phyloP scores from a whole-genome alignment of 2,113 vertebrate genomes.

The Sapajus apella region DNA sequence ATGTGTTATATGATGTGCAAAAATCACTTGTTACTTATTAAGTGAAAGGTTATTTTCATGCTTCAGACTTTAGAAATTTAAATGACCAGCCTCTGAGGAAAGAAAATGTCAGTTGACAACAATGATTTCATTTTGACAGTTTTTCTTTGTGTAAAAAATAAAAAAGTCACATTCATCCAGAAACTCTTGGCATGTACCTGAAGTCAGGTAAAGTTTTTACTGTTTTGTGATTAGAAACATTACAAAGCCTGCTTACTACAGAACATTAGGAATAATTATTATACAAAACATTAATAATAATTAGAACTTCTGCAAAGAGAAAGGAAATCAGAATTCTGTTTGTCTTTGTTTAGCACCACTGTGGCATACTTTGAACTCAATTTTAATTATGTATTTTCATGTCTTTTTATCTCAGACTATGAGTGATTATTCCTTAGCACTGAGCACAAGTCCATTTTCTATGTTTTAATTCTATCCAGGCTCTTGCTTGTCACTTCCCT shows the following conservation, averaged over 20 bases:
- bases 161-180: not conserved
- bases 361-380: not conserved
- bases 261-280: not conserved
- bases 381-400: not conserved
- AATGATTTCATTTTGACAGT: constrained; percentile 8
- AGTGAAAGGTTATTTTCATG: constrained; percentile 31
- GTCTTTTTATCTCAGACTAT: not conserved
- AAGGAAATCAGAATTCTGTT: not conserved
- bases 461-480: not conserved
- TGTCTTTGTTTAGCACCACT: not conserved
- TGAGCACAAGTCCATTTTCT: not conserved
- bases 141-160: not conserved
- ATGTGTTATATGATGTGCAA: not conserved
- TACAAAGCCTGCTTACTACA: not conserved
- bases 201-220: not conserved
- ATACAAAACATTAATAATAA: not conserved
- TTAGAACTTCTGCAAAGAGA: not conserved
- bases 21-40: constrained; percentile 33
- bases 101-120: not conserved
- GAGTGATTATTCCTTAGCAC: not conserved
- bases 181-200: not conserved
- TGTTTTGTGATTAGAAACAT: not conserved
- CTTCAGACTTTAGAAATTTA: constrained; percentile 2
- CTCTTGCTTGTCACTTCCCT: not conserved
- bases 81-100: not conserved